A percentile compares a stretch with the other conserved stretches of the same genome.
phyloP scores from a whole-genome alignment of 2,888 invertebrate genomes.

The Thymelicus acteon region DNA sequence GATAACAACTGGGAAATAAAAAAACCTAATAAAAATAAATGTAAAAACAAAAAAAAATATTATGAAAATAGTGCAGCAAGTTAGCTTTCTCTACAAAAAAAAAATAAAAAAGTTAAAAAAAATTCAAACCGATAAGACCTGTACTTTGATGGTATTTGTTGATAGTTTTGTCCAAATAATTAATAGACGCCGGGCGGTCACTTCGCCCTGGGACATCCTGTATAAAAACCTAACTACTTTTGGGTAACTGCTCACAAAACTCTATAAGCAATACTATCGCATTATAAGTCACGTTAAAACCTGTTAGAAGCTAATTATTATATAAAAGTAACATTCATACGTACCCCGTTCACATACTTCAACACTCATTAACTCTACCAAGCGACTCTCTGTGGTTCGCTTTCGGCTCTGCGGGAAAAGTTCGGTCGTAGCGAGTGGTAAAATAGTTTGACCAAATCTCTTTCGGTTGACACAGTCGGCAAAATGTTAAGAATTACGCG shows the following conservation, averaged over 20 bases:
- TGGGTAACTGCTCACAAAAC: background rate
- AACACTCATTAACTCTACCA: slow-evolving; percentile 25
- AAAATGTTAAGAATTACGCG: background rate
- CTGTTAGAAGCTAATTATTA: background rate
- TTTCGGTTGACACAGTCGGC: background rate
- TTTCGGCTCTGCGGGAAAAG: slow-evolving; percentile 26
- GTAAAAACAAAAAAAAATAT: no score
- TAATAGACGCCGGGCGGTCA: no score
- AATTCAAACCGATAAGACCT: no score
- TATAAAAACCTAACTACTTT: no score
- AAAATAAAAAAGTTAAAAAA: no score
- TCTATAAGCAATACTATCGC: background rate
- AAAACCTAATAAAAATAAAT: no score
- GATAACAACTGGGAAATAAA: no score
- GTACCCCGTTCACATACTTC: slow-evolving; percentile 1
- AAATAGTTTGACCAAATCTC: slow-evolving; percentile 15
- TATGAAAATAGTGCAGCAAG: no score
- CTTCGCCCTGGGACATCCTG: no score
- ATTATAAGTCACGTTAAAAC: background rate
- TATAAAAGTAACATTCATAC: slow-evolving; percentile 11
- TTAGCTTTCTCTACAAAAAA: no score
- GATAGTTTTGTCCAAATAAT: no score
- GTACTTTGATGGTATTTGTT: no score
- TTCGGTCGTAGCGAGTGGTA: background rate
- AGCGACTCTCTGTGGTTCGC: slow-evolving; percentile 23